Evolutionary conservation across 2,113 vertebrate genomes (phyloP).

Genomic region (Meriones unguiculatus): DNA sequence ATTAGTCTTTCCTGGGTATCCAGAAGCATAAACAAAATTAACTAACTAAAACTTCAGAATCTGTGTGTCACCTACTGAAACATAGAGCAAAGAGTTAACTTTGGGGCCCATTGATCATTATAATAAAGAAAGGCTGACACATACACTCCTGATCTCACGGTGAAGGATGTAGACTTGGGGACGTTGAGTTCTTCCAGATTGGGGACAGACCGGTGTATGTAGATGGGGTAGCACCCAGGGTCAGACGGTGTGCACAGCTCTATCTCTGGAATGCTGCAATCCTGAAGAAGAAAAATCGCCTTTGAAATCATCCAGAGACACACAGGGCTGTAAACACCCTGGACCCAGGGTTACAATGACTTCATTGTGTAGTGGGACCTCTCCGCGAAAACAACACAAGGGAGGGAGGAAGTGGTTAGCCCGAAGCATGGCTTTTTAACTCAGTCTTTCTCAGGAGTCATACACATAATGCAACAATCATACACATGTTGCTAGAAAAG

Average conservation of each 20-base stretch:
- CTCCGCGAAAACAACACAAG: slow-evolving; percentile 44
- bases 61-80: background rate
- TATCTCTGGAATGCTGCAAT: slow-evolving; percentile 89
- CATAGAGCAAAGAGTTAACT: background rate
- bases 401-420: slow-evolving; percentile 28
- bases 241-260: slow-evolving; percentile 81
- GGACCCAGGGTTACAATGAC: slow-evolving; percentile 37
- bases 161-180: slow-evolving; percentile 84
- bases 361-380: slow-evolving; percentile 29
- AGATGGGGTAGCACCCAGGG: slow-evolving; percentile 72
- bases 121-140: slow-evolving; percentile 72
- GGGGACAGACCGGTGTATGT: slow-evolving; percentile 83
- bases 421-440: background rate
- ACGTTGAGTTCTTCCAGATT: slow-evolving; percentile 86
- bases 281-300: slow-evolving; percentile 82
- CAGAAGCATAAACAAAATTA: slow-evolving; percentile 3
- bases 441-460: slow-evolving; percentile 19
- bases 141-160: slow-evolving; percentile 91
- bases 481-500: slow-evolving; percentile 23
- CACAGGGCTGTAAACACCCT: slow-evolving; percentile 37
- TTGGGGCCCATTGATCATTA: background rate
- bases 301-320: slow-evolving; percentile 51
- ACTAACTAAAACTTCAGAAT: slow-evolving; percentile 35
- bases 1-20: background rate
- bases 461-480: slow-evolving; percentile 4